Percentiles rank a stretch among this genome's conserved stretches.
phyloP scores from a whole-genome alignment of 2,797 vertebrate species.

The Serranus cabrilla region DNA sequence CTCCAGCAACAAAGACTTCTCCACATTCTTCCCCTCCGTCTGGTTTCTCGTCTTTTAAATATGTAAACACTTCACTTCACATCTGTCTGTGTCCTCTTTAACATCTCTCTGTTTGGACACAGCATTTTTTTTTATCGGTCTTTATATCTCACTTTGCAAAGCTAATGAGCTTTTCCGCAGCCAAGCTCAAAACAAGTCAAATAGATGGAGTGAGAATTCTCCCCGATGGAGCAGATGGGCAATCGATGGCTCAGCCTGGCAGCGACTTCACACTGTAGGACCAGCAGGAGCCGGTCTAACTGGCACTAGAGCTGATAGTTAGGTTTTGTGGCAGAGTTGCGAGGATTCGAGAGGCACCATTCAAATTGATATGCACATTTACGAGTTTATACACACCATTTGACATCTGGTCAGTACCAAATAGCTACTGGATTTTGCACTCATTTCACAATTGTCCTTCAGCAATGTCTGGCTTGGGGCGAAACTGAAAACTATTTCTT shows the following conservation, averaged over 20 bases:
- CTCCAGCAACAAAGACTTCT: constrained; percentile 36
- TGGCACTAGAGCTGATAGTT: constrained; percentile 69
- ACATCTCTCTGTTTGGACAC: constrained; percentile 47
- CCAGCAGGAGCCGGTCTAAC: constrained; percentile 71
- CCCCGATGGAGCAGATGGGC: constrained; percentile 83
- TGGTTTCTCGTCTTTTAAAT: constrained; percentile 43
- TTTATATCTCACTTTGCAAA: constrained; percentile 71
- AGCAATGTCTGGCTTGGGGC: constrained; percentile 44
- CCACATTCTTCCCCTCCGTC: constrained; percentile 19
- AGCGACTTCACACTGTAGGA: constrained; percentile 75
- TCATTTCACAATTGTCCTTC: constrained; percentile 62
- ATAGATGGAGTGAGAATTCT: constrained; percentile 79
- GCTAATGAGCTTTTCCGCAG: constrained; percentile 71
- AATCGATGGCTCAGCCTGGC: constrained; percentile 82
- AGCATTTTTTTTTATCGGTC: constrained; percentile 34
- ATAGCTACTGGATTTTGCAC: constrained; percentile 48
- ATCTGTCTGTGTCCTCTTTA: constrained; percentile 60
- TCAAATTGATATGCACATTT: constrained; percentile 68
- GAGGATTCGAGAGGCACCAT: constrained; percentile 60
- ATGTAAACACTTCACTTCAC: constrained; percentile 61
- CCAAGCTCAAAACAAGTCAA: constrained; percentile 76
- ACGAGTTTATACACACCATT: constrained; percentile 67
- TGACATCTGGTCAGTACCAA: constrained; percentile 75
- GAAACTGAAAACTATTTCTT: constrained; percentile 27
- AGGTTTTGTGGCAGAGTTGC: constrained; percentile 62